Base-by-base conservation (phyloP, 2,113 vertebrate genomes). In the Marmota monax region DNA sequence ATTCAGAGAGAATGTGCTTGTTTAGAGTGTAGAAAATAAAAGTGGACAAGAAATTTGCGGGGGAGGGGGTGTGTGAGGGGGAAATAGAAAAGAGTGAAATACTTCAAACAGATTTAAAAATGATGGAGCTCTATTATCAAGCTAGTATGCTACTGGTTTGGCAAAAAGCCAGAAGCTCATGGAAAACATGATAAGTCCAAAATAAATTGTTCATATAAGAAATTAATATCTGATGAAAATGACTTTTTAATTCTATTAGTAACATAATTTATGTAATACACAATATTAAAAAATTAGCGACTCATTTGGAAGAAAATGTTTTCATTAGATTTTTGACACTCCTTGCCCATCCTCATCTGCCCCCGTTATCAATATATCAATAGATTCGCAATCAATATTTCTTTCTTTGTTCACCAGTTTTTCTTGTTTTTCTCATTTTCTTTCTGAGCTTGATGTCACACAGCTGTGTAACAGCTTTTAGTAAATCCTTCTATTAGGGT, bases 81-180 rank as follows among this genome's bases (percentile, higher is more conserved):
- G 79, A 74, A 86, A 84, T 53, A 11, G 37, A 78, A 83, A 92
- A 84, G 7, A 2, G 6, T 76, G 23, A 80, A 67, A 73, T 83
- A 78, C n/a, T 72, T 93, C 51, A 69, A 77, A 83, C 7, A 88
- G 53, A 88, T 61, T 92, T 94, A 72, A 45, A 95, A 92, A 88
- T 65, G 65, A 61, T 48, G 78, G n/a, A 79, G 27, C 25, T 93
- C 56, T 18, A 3, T 77, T 73, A 82, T 83, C 39, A 96, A 85
- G 88, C 88, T 82, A 63, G 51, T 61, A 73, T 82, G 34, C 58
- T 56, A 42, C 12, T 79, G 5, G 3, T 67, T 88, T 90, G 32
- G 13, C 39, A 78, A 79, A 92, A 92, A 22, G 42, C 29, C 74
- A 83, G 61, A 80, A 63, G 11, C 22, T 95, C 74, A 34, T 29